A percentile compares a stretch with the other conserved stretches of the same genome.
phyloP scores from a whole-genome alignment of 2,888 invertebrate species.

The Suillia variegata region DNA sequence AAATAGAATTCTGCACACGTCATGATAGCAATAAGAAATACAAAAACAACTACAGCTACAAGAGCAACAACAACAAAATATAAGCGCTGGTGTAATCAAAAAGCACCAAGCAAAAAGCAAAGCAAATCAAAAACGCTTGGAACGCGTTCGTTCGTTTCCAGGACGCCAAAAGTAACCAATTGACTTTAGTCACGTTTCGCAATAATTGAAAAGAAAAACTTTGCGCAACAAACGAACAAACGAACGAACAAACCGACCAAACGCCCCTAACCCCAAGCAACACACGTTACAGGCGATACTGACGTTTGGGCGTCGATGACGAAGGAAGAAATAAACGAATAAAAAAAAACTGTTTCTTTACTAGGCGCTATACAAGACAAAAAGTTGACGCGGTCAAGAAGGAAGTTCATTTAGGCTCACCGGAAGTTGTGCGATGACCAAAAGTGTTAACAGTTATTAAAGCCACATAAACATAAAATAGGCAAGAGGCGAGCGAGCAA shows the following conservation, averaged over 20 bases:
- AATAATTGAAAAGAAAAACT: constrained; percentile 18
- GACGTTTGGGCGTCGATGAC: too few relatives aligned
- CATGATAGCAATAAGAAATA: constrained; percentile 7
- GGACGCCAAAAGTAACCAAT: not conserved
- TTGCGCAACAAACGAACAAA: constrained; percentile 2
- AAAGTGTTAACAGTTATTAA: constrained; percentile 12
- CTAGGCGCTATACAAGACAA: too few relatives aligned
- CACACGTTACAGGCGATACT: too few relatives aligned
- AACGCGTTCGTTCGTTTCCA: not conserved
- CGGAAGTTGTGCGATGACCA: constrained; percentile 5
- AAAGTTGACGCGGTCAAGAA: not conserved
- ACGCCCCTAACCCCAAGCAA: too few relatives aligned
- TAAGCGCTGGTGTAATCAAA: too few relatives aligned
- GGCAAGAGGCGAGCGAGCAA: too few relatives aligned
- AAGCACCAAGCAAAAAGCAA: constrained; percentile 1
- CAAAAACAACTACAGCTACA: not conserved
- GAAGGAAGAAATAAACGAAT: too few relatives aligned
- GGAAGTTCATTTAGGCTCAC: constrained; percentile 4
- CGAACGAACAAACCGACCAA: not conserved
- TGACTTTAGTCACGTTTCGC: constrained; percentile 14
- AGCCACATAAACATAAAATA: not conserved
- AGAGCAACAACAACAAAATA: not conserved
- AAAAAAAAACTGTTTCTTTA: too few relatives aligned
- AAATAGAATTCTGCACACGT: constrained; percentile 9
- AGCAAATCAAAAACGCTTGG: constrained; percentile 6